A percentile compares a stretch with the other conserved stretches of the same genome.
phyloP scores from a whole-genome alignment of 2,113 vertebrate genomes.

The Lepidothrix coronata region DNA sequence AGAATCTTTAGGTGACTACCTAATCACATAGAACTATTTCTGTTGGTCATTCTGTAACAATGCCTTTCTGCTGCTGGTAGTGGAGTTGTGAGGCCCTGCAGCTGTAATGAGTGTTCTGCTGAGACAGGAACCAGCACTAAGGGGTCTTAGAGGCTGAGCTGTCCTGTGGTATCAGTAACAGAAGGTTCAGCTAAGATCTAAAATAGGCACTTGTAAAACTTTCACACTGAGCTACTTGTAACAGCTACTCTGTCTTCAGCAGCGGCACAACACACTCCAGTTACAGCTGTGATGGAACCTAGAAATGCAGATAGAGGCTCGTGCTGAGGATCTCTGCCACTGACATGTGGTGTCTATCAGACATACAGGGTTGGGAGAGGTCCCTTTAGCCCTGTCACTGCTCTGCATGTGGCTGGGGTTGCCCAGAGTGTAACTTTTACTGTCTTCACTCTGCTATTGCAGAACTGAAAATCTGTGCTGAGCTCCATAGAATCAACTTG shows the following conservation, averaged over 20 bases:
- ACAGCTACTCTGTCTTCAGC: background rate
- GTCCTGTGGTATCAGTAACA: background rate
- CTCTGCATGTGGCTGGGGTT: background rate
- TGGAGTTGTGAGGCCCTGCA: background rate
- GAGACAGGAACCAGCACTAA: background rate
- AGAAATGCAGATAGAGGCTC: background rate
- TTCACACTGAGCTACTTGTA: background rate
- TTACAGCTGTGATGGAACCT: background rate
- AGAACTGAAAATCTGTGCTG: background rate
- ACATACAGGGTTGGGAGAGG: background rate
- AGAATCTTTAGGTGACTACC: background rate
- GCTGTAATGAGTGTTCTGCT: background rate
- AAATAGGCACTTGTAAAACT: background rate
- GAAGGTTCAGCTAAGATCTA: background rate
- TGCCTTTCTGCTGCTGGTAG: background rate
- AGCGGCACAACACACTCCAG: background rate
- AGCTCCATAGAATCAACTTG: accelerated
- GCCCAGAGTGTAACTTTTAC: background rate
- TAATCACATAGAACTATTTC: background rate
- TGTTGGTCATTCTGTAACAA: background rate
- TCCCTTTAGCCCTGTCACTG: background rate
- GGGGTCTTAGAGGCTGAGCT: background rate
- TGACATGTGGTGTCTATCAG: background rate
- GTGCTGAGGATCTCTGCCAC: background rate
- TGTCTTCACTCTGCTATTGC: background rate